Base-by-base conservation (phyloP, 1,140 invertebrate genomes). In the Drosophila lowei region DNA sequence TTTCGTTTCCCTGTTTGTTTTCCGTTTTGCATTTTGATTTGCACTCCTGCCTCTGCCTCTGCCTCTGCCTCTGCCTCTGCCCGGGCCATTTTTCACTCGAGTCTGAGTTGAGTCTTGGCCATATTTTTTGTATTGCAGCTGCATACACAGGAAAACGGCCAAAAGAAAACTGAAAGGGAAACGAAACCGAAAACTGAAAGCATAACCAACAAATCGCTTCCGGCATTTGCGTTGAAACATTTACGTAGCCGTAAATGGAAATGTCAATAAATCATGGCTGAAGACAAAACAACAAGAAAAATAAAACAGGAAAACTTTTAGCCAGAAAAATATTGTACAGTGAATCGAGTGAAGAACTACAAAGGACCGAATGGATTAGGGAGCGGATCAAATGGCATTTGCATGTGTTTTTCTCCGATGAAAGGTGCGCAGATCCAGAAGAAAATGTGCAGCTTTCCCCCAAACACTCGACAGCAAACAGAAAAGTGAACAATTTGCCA, bases 1-100 rank as follows among this genome's bases (percentile, higher is more conserved):
- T 83, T 83, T 78, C 61, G 83, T 83, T 83, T 83, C 58, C 64
- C 83, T 77, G 70, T 80, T 59, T 65, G 79, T 79, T 84, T 86
- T 88, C 84, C 83, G 79, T 73, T 88, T 88, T 89, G 83, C 84
- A 88, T 88, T 86, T 83, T 88, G 78, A 88, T 88, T 88, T 88
- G 78, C 74, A 59, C 78, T 77, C 11, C 34, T 11, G 49, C 65
- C 48, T 2, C 59, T 18, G 46, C 30, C 30, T 3, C 30, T 34
- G 2, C 30, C 30, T 34, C 3, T n/a, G n/a, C n/a, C n/a, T n/a
- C 30, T 34, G 8, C 30, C 30, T 11, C 30, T 34, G 18, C 18
- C 28, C 7, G 1, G 34, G 11, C 34, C 34, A 13, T 38, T 38
- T 38, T 5, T 0, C 60, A 64, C 46, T 64, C 44, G 52, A 57